These are phyloP conservation scores for Pharmacophagus antenor DNA, from an alignment of 2,888 invertebrate species.

Conservation along the genomic window DNA sequence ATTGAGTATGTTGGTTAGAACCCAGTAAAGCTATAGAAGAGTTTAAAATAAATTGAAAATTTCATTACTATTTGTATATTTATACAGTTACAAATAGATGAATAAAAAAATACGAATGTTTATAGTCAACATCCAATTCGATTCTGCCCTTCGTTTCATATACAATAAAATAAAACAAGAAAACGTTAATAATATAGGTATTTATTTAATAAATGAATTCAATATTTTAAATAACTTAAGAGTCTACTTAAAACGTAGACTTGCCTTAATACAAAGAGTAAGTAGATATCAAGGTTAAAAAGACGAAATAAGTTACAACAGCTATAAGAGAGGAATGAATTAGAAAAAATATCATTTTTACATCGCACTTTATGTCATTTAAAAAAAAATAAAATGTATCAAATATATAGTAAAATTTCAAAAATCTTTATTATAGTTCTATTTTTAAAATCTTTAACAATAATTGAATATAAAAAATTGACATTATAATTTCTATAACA, in stretches of 20 bases:
- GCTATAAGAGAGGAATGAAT: slow-evolving; percentile 18
- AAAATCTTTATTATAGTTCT: neutral
- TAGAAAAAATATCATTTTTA: slow-evolving; percentile 1
- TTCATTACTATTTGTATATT: too few relatives aligned
- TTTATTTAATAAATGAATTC: slow-evolving; percentile 46
- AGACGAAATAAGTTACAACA: slow-evolving; percentile 35
- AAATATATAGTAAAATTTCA: neutral
- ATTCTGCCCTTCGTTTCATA: neutral
- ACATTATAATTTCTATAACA: neutral
- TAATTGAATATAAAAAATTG: neutral
- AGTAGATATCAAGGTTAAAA: slow-evolving; percentile 46
- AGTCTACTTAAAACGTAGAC: slow-evolving; percentile 79
- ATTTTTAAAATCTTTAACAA: neutral
- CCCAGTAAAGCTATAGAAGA: too few relatives aligned
- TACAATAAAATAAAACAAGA: slow-evolving; percentile 12
- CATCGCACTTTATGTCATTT: neutral
- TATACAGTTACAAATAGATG: too few relatives aligned
- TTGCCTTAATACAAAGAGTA: slow-evolving; percentile 60
- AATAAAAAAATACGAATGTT: too few relatives aligned
- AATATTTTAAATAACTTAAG: slow-evolving; percentile 65
- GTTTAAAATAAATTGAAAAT: too few relatives aligned
- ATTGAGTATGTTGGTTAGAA: too few relatives aligned
- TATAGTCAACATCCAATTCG: too few relatives aligned
- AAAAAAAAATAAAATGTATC: neutral
- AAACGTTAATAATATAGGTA: slow-evolving; percentile 23